These are phyloP conservation scores for Chiloscyllium plagiosum DNA, from an alignment of 2,113 vertebrate genomes.

Conservation along the genomic window DNA sequence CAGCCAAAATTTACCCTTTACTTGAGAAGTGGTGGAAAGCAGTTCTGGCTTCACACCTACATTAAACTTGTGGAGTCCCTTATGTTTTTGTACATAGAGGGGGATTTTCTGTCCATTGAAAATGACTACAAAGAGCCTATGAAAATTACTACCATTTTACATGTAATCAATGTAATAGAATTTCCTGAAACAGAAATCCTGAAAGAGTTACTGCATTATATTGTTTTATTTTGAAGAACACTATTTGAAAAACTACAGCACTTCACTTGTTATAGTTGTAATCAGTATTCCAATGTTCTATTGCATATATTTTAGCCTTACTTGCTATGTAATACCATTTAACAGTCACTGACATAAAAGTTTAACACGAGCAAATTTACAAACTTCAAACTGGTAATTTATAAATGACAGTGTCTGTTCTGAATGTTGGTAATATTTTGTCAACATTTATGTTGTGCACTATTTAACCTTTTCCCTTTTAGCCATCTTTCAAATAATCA, in stretches of 20 bases:
- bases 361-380: neutral
- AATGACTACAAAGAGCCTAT: neutral
- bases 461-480: constrained; percentile 22
- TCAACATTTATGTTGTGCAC: constrained; percentile 14
- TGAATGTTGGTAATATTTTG: neutral
- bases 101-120: neutral
- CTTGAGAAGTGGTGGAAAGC: neutral
- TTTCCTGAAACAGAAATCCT: neutral
- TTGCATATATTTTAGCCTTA: neutral
- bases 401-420: neutral
- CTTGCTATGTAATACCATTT: neutral
- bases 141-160: too few species aligned
- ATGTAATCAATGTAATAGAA: neutral
- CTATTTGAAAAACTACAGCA: neutral
- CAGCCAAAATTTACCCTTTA: neutral
- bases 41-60: neutral
- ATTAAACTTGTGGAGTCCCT: neutral
- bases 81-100: neutral
- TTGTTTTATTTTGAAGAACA: neutral
- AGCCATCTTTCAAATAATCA: constrained; percentile 28
- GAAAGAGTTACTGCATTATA: neutral
- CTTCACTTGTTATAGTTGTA: neutral
- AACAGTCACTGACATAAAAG: neutral
- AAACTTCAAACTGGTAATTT: neutral
- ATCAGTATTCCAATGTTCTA: neutral